Conservation (phyloP, 92 coral and sea anemone species). For the Palythoa grandiflora region DNA sequence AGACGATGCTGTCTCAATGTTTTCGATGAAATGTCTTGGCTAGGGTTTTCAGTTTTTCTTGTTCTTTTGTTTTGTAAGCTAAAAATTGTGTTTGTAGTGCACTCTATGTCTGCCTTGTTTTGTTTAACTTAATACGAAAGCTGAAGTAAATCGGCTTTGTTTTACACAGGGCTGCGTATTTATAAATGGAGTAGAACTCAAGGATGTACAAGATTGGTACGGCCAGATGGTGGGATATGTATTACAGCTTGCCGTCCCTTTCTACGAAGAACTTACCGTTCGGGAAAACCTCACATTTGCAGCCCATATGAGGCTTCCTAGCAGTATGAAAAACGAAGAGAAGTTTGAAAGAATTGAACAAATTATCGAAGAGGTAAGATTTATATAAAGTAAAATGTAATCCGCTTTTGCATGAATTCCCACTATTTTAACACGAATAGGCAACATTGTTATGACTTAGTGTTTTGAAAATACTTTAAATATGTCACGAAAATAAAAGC, state of each 20-base stretch:
- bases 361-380: conserved; percentile 68
- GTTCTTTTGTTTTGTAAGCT: neutral
- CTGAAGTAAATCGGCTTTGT: neutral
- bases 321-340: conserved; percentile 40
- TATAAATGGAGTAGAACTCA: conserved; percentile 69
- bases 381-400: neutral
- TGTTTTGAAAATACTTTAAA: neutral
- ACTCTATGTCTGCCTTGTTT: neutral
- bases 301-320: conserved; percentile 69
- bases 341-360: conserved; percentile 77
- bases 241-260: conserved; percentile 74
- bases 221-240: conserved; percentile 73
- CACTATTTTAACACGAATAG: neutral
- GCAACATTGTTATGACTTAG: neutral
- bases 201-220: conserved; percentile 70
- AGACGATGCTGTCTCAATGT: too few relatives aligned
- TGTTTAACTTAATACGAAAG: neutral
- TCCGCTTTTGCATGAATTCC: too few relatives aligned
- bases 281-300: conserved; percentile 72
- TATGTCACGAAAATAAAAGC: too few relatives aligned
- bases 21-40: too few relatives aligned
- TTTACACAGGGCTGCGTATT: conserved; percentile 64
- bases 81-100: neutral
- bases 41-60: too few relatives aligned
- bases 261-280: conserved; percentile 74